Evolutionary conservation across 2,888 invertebrate species (phyloP), one percentile per base, ranked within the genome.

Genomic region (Drosophila imparisetae): DNA sequence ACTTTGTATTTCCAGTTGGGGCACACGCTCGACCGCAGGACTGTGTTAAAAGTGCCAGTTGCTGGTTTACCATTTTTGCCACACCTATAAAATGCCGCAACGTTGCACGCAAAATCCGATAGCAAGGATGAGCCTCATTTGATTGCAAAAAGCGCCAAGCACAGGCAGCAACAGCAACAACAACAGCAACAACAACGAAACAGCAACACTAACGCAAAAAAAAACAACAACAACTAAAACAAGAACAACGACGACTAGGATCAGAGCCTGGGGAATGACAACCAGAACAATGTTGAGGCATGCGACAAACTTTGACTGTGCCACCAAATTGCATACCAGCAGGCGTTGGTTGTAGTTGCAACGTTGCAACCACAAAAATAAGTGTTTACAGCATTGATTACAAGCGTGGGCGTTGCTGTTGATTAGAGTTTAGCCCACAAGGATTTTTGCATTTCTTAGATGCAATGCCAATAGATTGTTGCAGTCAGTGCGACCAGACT

Each of bases 331-430:
- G 75, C 70, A 78, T 68, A 76, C 66, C 74, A 66, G 63, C 67
- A 71, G 64, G 69, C 60, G 15, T 62, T 18, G 54, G 40, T 45
- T 66, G 55, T 48, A 58, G 61, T 61, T 66, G 72, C 65, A 75
- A 53, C 69, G 72, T 67, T 71, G 78, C 84, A 89, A 75, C 88
- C 87, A 89, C 87, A 87, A 89, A 89, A 89, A 87, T 88, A 89
- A 88, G 90, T 87, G 87, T 87, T 89, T 87, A 87, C 87, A 87
- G 83, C 87, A 87, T 87, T 87, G 87, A 87, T 87, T 87, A 87
- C 87, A 89, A 78, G 75, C 79, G 79, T 72, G 65, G 71, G 73
- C 74, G 72, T 81, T 61, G 78, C 68, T 53, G 77, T 83, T 85
- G 86, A 86, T 86, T 88, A 85, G 89, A 88, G 79, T 61, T 66